These are phyloP conservation scores for Ginglymostoma cirratum DNA, from an alignment of 2,113 vertebrate species.

Conservation along the genomic window DNA sequence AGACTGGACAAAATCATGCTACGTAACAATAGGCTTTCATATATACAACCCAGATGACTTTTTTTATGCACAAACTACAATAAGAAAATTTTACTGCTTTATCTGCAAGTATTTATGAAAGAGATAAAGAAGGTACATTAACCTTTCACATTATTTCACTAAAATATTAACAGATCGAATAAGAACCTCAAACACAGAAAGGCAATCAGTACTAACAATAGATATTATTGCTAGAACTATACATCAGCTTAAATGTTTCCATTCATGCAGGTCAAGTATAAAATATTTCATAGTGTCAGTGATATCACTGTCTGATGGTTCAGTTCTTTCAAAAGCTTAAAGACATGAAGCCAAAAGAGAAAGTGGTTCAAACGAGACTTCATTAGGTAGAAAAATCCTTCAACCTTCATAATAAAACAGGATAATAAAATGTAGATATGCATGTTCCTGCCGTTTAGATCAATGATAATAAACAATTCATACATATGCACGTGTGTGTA, in stretches of 20 bases:
- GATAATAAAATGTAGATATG: background rate
- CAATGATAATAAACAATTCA: background rate
- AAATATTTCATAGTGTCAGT: background rate
- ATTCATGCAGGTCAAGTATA: background rate
- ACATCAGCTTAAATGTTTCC: background rate
- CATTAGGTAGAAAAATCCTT: background rate
- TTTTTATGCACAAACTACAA: background rate
- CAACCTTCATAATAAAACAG: background rate
- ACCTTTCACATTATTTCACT: background rate
- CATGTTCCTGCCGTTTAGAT: background rate
- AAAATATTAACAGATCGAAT: background rate
- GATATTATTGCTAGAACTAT: background rate
- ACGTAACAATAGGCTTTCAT: background rate
- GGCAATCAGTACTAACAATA: background rate
- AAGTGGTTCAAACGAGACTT: background rate
- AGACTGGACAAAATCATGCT: background rate
- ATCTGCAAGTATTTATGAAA: background rate
- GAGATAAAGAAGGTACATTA: background rate
- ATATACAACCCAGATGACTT: background rate
- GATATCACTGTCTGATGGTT: background rate
- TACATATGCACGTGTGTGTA: background rate
- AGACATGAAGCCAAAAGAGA: conserved; percentile 9
- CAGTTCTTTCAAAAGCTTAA: background rate
- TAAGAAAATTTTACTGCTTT: background rate
- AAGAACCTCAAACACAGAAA: background rate